A percentile compares a stretch with the other conserved stretches of the same genome.
These are phyloP conservation scores for Adela reaumurella DNA, from an alignment of 2,888 invertebrate species.

Conservation along the genomic window DNA sequence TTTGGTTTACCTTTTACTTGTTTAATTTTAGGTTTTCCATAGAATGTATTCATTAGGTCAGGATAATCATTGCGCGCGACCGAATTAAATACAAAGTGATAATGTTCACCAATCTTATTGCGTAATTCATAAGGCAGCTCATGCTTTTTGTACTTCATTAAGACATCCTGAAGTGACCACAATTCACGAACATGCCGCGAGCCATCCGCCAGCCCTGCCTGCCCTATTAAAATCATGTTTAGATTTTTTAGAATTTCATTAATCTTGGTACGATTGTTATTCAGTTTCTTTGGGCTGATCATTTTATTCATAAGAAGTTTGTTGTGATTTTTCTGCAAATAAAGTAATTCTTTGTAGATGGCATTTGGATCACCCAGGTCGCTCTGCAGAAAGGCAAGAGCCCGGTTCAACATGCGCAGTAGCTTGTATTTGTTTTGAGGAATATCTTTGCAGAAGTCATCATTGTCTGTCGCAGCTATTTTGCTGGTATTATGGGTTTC, in stretches of 20 bases:
- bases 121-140: constrained; percentile 34
- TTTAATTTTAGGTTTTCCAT: too few species aligned
- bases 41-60: constrained; percentile 12
- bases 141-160: constrained; percentile 26
- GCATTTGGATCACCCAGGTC: constrained; percentile 49
- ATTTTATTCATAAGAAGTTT: constrained; percentile 32
- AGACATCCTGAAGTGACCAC: constrained; percentile 25
- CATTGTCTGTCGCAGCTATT: constrained; percentile 6
- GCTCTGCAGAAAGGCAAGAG: constrained; percentile 32
- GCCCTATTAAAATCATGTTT: constrained; percentile 59
- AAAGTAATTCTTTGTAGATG: constrained; percentile 37
- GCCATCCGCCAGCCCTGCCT: constrained; percentile 55
- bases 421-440: constrained; percentile 32
- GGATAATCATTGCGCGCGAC: constrained; percentile 34
- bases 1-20: too few species aligned
- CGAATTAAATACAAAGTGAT: constrained; percentile 48
- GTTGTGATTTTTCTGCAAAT: constrained; percentile 37
- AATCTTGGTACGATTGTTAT: constrained; percentile 31
- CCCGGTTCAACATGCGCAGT: constrained; percentile 26
- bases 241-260: constrained; percentile 42
- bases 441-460: constrained; percentile 17
- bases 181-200: constrained; percentile 39
- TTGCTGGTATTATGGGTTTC: too few species aligned
- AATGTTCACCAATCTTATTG: constrained; percentile 47
- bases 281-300: constrained; percentile 26